Conservation (phyloP, 2,888 invertebrate genomes). For the Colletes collaris region DNA sequence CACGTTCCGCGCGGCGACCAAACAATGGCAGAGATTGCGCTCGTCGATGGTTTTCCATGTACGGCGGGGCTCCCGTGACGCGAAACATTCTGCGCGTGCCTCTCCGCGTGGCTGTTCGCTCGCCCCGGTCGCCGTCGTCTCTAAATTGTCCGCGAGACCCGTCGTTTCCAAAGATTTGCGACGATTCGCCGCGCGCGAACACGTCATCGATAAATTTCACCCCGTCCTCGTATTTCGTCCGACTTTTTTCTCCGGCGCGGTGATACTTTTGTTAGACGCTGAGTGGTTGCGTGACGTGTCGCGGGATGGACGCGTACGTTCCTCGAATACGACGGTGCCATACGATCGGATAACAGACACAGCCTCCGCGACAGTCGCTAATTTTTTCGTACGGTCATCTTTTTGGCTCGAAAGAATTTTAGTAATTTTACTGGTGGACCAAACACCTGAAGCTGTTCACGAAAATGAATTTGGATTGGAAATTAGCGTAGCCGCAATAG, state of each 20-base stretch:
- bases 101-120: constrained; percentile 22
- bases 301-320: too few species aligned
- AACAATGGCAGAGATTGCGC: constrained; percentile 55
- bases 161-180: constrained; percentile 52
- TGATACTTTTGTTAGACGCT: constrained; percentile 3
- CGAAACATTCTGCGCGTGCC: constrained; percentile 60
- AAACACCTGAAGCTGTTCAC: too few species aligned
- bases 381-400: too few species aligned
- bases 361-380: too few species aligned
- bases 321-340: too few species aligned
- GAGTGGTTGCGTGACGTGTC: neutral
- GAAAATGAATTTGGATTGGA: too few species aligned
- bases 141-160: constrained; percentile 43
- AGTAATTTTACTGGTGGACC: too few species aligned
- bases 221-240: constrained; percentile 24
- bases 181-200: constrained; percentile 29
- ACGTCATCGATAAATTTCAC: constrained; percentile 44
- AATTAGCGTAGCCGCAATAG: too few species aligned
- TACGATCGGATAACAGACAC: too few species aligned
- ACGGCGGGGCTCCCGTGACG: constrained; percentile 43
- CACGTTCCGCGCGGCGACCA: constrained; percentile 49
- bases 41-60: constrained; percentile 59
- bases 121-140: constrained; percentile 20
- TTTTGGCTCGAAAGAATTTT: too few species aligned
- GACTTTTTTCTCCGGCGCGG: neutral